Evolutionary conservation across 2,797 vertebrate genomes (phyloP).

Genomic region (Squalus acanthias): DNA sequence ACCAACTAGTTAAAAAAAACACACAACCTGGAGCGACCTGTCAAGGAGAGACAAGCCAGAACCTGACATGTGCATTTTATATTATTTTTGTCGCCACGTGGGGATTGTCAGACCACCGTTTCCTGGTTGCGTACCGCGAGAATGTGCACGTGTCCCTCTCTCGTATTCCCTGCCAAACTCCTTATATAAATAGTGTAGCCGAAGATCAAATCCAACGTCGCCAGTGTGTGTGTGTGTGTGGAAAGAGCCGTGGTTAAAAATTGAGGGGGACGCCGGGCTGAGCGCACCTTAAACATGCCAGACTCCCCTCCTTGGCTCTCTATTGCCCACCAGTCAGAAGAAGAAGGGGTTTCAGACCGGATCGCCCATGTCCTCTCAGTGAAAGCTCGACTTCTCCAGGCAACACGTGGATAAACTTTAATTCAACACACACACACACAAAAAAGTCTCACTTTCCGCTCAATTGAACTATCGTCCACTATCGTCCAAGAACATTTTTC

Average conservation of each 20-base stretch:
- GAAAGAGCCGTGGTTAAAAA: slow-evolving; percentile 35
- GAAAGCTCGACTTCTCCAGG: slow-evolving; percentile 39
- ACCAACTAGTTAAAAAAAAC: neutral
- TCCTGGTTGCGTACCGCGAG: slow-evolving; percentile 39
- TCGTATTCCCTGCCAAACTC: slow-evolving; percentile 39
- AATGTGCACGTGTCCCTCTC: slow-evolving; percentile 48
- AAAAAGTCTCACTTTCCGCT: slow-evolving; percentile 17
- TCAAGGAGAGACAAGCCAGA: slow-evolving; percentile 1
- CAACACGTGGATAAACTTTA: slow-evolving; percentile 41
- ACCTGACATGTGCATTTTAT: slow-evolving; percentile 28
- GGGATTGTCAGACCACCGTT: slow-evolving; percentile 42
- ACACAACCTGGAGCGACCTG: neutral
- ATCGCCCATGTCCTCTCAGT: slow-evolving; percentile 40
- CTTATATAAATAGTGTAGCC: slow-evolving; percentile 44
- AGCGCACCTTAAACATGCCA: slow-evolving; percentile 48
- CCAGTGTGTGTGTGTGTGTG: slow-evolving; percentile 37
- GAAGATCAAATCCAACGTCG: slow-evolving; percentile 36
- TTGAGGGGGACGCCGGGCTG: slow-evolving; percentile 16
- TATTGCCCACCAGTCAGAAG: slow-evolving; percentile 41
- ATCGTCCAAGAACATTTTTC: neutral
- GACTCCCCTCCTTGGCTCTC: slow-evolving; percentile 42
- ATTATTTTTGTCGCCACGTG: slow-evolving; percentile 39
- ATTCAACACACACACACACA: slow-evolving; percentile 33
- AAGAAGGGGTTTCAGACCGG: slow-evolving; percentile 42
- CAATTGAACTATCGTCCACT: neutral